A percentile compares a stretch with the other conserved stretches of the same genome.
Evolutionary conservation across 2,113 vertebrate species (phyloP).

Genomic region (Drymodes brunneopygia): DNA sequence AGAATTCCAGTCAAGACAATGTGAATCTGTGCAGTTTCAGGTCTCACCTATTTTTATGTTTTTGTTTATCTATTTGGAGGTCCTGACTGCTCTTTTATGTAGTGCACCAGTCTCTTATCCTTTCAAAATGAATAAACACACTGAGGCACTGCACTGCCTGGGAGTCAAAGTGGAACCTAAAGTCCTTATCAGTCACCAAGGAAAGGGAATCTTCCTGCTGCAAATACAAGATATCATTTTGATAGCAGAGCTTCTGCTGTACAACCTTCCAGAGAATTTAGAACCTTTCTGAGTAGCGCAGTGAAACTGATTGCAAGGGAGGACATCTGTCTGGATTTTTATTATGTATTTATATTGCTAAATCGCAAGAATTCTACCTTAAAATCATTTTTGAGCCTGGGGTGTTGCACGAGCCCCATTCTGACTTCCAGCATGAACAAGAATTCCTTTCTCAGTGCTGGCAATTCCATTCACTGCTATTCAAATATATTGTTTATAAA

Average conservation of each 20-base stretch:
- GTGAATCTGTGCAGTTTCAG: not conserved
- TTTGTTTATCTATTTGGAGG: not conserved
- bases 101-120: not conserved
- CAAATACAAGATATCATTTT: not conserved
- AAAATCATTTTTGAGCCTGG: not conserved
- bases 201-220: not conserved
- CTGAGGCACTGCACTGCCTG: not conserved
- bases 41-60: not conserved
- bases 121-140: not conserved
- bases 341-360: not conserved
- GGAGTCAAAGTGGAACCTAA: not conserved
- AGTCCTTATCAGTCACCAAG: not conserved
- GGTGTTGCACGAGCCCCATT: not conserved
- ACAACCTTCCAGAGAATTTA: not conserved
- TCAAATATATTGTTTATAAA: not conserved
- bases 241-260: not conserved
- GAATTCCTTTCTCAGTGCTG: not conserved
- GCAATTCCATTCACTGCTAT: not conserved
- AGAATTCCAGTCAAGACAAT: not conserved
- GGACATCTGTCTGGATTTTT: not conserved
- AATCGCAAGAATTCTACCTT: not conserved
- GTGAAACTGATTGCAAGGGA: not conserved
- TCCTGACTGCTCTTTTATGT: not conserved
- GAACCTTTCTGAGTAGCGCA: not conserved
- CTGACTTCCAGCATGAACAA: not conserved